A percentile compares a stretch with the other conserved stretches of the same genome.
Conservation (phyloP, 2,888 invertebrate genomes). For the Synergus japonicus region DNA sequence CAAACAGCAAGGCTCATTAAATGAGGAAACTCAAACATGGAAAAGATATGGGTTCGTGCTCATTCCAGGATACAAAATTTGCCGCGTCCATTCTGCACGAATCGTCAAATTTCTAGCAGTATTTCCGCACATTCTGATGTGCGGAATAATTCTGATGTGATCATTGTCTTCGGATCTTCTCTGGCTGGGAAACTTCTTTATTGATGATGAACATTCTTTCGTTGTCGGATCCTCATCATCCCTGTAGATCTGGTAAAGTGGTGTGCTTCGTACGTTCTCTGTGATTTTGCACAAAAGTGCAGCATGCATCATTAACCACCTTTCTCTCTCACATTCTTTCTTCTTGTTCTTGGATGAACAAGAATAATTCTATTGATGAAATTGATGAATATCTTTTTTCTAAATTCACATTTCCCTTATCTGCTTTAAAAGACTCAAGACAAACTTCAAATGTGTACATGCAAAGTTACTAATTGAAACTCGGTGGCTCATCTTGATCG, state of each 20-base stretch:
- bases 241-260: conserved; percentile 21
- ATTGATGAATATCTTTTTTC: not conserved
- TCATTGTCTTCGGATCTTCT: not conserved
- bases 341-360: not conserved
- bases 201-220: not conserved
- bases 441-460: conserved; percentile 26
- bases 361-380: too few relatives aligned
- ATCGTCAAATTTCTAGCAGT: not conserved
- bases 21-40: conserved; percentile 22
- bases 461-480: not conserved
- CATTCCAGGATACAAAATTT: conserved; percentile 30
- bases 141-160: not conserved
- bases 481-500: not conserved
- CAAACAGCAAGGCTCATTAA: conserved; percentile 41
- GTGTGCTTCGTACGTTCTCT: conserved; percentile 9
- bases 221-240: not conserved
- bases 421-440: conserved; percentile 18
- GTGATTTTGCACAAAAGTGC: conserved; percentile 7
- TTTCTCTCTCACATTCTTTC: conserved; percentile 7
- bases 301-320: conserved; percentile 27
- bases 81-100: not conserved
- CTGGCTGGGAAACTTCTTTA: not conserved
- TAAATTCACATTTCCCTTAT: not conserved
- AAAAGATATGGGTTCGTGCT: conserved; percentile 21
- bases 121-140: not conserved